Evolutionary conservation across 2,797 vertebrate species (phyloP).

Genomic region (Merluccius polli): DNA sequence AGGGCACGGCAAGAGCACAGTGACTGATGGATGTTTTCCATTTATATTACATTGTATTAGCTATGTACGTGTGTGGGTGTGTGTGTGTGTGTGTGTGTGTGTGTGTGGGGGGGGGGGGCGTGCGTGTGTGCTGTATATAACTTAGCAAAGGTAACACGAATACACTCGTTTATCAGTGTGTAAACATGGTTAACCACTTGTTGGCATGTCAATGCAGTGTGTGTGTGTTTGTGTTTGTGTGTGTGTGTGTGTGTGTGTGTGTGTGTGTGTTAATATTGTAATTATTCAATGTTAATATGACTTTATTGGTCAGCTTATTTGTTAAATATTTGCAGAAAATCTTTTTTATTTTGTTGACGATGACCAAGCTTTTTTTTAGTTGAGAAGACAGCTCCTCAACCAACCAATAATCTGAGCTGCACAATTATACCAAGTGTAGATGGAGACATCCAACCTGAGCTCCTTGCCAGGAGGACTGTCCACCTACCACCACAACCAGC

Average conservation of each 20-base stretch:
- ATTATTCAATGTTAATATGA: background rate
- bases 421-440: no score
- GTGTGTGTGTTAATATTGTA: no score
- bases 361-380: background rate
- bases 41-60: constrained; percentile 13
- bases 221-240: constrained; percentile 11
- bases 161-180: background rate
- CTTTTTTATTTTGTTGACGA: no score
- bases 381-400: background rate
- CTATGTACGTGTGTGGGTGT: background rate
- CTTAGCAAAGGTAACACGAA: background rate
- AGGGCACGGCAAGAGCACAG: constrained; percentile 27
- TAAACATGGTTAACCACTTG: background rate
- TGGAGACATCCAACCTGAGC: no score
- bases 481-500: no score
- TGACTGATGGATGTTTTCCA: constrained; percentile 24
- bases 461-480: no score
- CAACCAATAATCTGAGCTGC: no score
- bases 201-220: background rate
- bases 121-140: no score
- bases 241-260: background rate
- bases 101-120: no score
- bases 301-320: no score
- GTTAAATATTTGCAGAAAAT: no score
- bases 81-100: background rate